phyloP scores from a whole-genome alignment of 2,888 invertebrate genomes.

The Agrochola circellaris region DNA sequence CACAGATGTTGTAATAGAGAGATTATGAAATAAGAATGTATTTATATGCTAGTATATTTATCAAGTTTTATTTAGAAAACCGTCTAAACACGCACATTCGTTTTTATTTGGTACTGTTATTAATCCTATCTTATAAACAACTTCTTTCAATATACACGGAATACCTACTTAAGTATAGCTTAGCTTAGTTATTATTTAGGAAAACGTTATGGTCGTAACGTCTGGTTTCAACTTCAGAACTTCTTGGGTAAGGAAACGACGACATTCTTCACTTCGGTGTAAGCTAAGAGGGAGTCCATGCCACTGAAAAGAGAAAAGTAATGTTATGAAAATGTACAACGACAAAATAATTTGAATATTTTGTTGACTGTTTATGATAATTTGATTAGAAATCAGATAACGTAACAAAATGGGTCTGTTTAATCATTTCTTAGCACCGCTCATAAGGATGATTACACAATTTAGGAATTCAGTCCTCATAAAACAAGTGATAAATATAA shows the following conservation, averaged over 20 bases:
- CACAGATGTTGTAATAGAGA: not conserved
- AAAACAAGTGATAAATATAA: not conserved
- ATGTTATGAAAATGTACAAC: not conserved
- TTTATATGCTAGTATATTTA: not conserved
- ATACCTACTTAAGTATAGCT: not conserved
- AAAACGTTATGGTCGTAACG: not conserved
- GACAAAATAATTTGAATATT: not conserved
- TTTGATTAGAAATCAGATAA: not conserved
- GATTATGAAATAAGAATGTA: not conserved
- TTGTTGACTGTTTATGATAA: not conserved
- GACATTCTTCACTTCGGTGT: constrained; percentile 94
- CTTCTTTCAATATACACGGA: constrained; percentile 1
- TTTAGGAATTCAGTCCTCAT: not conserved
- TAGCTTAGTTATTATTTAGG: constrained; percentile 10
- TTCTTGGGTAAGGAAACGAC: constrained; percentile 86
- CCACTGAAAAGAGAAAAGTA: constrained; percentile 88
- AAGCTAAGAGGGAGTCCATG: constrained; percentile 92
- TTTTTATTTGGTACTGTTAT: not conserved
- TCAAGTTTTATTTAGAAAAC: constrained; percentile 1
- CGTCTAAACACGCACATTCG: not conserved
- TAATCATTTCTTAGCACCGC: too few species aligned
- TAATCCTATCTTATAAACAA: not conserved
- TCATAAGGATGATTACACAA: too few species aligned
- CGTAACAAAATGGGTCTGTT: not conserved
- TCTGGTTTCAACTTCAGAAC: constrained; percentile 61